A percentile compares a stretch with the other conserved stretches of the same genome.
These are phyloP conservation scores for Setipinna tenuifilis DNA, from an alignment of 2,797 vertebrate genomes.

Conservation along the genomic window DNA sequence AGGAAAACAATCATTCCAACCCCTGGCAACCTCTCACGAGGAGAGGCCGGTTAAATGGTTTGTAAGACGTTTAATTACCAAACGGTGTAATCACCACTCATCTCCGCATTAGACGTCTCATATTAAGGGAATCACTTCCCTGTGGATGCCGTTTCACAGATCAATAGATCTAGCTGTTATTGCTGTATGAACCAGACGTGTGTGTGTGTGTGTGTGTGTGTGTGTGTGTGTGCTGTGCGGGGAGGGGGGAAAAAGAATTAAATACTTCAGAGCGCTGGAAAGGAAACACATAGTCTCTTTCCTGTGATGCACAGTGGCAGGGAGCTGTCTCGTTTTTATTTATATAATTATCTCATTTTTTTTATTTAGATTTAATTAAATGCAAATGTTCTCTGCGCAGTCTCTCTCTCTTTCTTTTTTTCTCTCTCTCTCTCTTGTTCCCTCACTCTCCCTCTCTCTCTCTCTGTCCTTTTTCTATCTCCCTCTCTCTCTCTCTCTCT, in stretches of 20 bases:
- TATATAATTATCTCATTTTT: slow-evolving; percentile 66
- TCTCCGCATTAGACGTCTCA: slow-evolving; percentile 96
- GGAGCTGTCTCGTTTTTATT: slow-evolving; percentile 66
- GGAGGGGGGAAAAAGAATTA: slow-evolving; percentile 70
- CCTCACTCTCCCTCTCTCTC: no score
- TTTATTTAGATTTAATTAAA: slow-evolving; percentile 75
- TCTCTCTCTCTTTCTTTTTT: neutral
- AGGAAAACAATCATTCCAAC: slow-evolving; percentile 79
- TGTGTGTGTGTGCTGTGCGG: slow-evolving; percentile 18
- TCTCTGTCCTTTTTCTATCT: no score
- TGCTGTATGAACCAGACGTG: slow-evolving; percentile 58
- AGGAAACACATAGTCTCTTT: slow-evolving; percentile 64
- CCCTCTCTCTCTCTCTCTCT: no score
- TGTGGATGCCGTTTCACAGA: slow-evolving; percentile 92
- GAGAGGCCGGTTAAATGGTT: slow-evolving; percentile 91
- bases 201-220: slow-evolving; percentile 70
- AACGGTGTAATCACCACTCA: slow-evolving; percentile 95
- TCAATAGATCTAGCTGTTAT: slow-evolving; percentile 93
- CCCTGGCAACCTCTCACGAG: slow-evolving; percentile 85
- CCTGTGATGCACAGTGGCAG: slow-evolving; percentile 65
- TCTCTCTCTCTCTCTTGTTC: no score
- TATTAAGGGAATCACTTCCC: slow-evolving; percentile 94
- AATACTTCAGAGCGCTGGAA: slow-evolving; percentile 69
- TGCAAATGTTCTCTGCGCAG: slow-evolving; percentile 54
- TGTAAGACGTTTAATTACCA: slow-evolving; percentile 98